Conservation (phyloP, 2,888 invertebrate species). For the Crossocerus cetratus region DNA sequence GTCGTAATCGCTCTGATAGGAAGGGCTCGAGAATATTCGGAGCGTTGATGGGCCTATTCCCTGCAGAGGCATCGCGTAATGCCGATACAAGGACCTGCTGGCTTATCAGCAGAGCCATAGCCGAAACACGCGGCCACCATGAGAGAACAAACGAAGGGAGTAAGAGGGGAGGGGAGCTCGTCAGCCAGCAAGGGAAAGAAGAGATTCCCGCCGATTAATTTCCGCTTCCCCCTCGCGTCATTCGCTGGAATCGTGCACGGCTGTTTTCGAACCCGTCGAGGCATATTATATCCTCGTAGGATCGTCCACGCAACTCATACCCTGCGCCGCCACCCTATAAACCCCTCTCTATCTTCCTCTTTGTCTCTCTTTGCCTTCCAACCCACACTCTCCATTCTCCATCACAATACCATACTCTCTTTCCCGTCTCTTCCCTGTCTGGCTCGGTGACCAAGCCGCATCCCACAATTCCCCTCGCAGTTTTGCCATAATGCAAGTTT, state of each 20-base stretch:
- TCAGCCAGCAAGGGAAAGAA: constrained; percentile 23
- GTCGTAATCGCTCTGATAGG: neutral
- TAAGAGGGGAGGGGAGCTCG: constrained; percentile 16
- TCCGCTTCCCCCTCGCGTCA: constrained; percentile 19
- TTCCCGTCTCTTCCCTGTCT: neutral
- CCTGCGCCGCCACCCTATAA: constrained; percentile 4
- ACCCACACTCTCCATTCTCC: too few species aligned
- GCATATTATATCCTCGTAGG: constrained; percentile 42
- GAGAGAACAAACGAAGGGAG: too few species aligned
- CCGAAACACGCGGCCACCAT: neutral
- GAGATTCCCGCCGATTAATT: constrained; percentile 48
- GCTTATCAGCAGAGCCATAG: neutral
- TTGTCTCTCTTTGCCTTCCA: neutral
- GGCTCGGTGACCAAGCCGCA: too few species aligned
- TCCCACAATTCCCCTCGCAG: too few species aligned
- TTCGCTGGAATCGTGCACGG: constrained; percentile 39
- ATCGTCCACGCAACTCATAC: constrained; percentile 12
- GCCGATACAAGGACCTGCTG: neutral
- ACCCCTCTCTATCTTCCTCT: constrained; percentile 1
- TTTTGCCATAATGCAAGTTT: too few species aligned
- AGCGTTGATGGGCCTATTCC: neutral
- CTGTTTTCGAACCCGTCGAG: constrained; percentile 48
- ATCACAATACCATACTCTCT: neutral
- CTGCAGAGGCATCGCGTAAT: neutral
- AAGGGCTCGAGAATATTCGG: too few species aligned